A percentile compares a stretch with the other conserved stretches of the same genome.
Evolutionary conservation across 1,140 invertebrate genomes (phyloP).

Genomic region (Ceratitis capitata): DNA sequence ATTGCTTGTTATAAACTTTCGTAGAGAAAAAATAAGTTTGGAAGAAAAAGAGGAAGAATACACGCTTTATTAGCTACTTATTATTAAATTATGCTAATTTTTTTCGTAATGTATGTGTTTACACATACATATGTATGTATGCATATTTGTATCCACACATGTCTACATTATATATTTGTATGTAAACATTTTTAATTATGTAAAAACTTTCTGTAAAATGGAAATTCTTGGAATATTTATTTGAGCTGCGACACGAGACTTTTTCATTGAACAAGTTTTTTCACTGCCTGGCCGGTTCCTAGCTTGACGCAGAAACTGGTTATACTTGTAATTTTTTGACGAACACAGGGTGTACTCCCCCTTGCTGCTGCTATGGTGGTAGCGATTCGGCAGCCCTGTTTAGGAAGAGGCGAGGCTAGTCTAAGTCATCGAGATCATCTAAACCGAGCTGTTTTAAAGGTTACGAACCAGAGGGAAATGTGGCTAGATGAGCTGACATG

Average conservation of each 20-base stretch:
- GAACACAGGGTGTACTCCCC: no score
- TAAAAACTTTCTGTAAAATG: conserved; percentile 16
- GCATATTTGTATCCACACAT: neutral
- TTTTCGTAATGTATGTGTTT: neutral
- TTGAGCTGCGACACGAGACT: neutral
- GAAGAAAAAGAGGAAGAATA: neutral
- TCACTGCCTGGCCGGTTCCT: no score
- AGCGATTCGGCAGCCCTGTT: no score
- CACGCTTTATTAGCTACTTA: conserved; percentile 18
- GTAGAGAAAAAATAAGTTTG: neutral
- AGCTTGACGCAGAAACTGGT: no score
- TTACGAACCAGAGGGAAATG: no score
- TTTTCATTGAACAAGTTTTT: no score
- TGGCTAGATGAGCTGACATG: no score
- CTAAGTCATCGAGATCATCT: no score
- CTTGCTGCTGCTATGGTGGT: no score
- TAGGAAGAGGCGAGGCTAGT: no score
- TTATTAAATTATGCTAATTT: conserved; percentile 30
- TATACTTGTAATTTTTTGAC: no score
- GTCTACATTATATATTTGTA: neutral
- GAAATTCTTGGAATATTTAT: conserved; percentile 16
- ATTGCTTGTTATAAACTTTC: neutral
- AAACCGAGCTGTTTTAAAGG: no score
- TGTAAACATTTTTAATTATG: neutral
- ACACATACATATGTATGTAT: neutral